Evolutionary conservation across 2,888 invertebrate species (phyloP).

Genomic region (Netelia melanura): DNA sequence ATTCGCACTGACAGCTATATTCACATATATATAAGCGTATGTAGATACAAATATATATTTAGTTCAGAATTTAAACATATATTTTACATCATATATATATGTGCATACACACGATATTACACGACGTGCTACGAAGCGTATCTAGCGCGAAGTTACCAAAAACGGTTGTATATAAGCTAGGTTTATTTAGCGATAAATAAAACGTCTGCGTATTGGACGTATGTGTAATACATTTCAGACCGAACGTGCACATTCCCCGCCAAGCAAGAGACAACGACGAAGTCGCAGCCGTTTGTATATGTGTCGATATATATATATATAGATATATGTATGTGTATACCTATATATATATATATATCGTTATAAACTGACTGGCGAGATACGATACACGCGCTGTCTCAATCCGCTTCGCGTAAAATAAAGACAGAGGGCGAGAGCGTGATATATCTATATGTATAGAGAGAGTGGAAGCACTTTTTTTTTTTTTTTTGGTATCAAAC

Average conservation of each 20-base stretch:
- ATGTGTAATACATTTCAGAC: slow-evolving; percentile 19
- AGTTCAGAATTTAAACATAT: too few species aligned
- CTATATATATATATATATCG: slow-evolving; percentile 4
- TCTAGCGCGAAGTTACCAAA: slow-evolving; percentile 4
- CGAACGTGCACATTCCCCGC: slow-evolving; percentile 26
- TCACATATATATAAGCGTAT: slow-evolving; percentile 9
- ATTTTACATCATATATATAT: neutral
- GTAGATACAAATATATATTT: neutral
- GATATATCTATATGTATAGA: neutral
- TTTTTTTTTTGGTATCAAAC: slow-evolving; percentile 48
- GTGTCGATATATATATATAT: neutral
- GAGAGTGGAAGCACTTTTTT: slow-evolving; percentile 54
- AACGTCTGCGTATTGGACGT: slow-evolving; percentile 8
- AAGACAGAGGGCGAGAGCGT: slow-evolving; percentile 30
- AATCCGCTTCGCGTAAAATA: slow-evolving; percentile 8
- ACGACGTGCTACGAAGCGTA: slow-evolving; percentile 32
- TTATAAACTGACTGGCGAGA: neutral
- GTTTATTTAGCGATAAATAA: slow-evolving; percentile 11
- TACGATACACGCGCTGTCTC: neutral
- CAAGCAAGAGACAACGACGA: slow-evolving; percentile 14
- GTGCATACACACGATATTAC: neutral
- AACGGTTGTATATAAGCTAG: neutral
- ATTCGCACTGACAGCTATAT: neutral
- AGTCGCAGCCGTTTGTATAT: neutral
- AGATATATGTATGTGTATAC: neutral